phyloP scores from a whole-genome alignment of 1,140 invertebrate genomes.

The Prorops nasuta region DNA sequence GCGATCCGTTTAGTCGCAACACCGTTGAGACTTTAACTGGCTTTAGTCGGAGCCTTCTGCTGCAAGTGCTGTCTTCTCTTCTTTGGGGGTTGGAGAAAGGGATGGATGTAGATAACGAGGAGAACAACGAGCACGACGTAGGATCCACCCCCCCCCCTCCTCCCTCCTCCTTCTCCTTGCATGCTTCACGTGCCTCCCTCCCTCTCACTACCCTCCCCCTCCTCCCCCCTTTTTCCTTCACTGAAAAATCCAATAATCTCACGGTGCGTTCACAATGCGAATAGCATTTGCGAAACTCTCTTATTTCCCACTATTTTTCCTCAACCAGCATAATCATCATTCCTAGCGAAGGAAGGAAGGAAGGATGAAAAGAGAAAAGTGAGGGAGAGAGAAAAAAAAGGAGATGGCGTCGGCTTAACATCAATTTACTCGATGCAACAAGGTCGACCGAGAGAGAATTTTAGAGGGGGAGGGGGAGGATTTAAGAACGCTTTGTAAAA shows the following conservation, averaged over 20 bases:
- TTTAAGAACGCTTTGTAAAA: too few species aligned
- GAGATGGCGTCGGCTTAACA: background rate
- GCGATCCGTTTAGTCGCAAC: too few species aligned
- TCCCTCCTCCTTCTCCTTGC: constrained; percentile 2
- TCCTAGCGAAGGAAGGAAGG: background rate
- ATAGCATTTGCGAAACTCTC: too few species aligned
- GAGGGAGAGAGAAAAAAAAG: constrained; percentile 2
- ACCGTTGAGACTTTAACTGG: too few species aligned
- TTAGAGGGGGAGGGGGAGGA: background rate
- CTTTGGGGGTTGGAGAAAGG: background rate
- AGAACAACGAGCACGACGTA: too few species aligned
- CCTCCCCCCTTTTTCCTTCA: background rate
- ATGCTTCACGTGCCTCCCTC: constrained; percentile 19
- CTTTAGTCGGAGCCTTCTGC: too few species aligned
- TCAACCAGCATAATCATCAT: too few species aligned
- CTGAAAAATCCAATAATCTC: too few species aligned
- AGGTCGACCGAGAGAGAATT: background rate
- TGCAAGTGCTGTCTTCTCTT: too few species aligned
- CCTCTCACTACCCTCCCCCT: constrained; percentile 21
- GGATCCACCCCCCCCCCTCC: too few species aligned
- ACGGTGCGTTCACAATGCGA: too few species aligned
- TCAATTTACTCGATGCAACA: background rate
- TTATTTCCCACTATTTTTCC: too few species aligned
- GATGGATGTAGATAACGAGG: background rate
- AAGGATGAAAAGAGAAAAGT: background rate